These are phyloP conservation scores for Falcunculus frontatus DNA, from an alignment of 2,113 vertebrate genomes.

Conservation along the genomic window DNA sequence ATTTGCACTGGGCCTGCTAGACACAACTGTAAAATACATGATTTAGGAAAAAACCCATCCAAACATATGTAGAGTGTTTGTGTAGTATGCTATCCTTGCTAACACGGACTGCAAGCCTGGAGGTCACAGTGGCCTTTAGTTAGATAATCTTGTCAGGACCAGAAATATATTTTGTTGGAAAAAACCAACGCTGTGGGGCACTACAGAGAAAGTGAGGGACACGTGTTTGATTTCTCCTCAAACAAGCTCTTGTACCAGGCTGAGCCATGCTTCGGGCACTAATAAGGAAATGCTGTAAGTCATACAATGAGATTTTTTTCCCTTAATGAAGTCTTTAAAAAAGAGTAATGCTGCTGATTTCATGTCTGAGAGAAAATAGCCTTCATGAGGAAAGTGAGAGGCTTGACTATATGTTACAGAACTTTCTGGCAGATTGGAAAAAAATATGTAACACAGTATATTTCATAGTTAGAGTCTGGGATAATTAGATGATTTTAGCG, in stretches of 20 bases:
- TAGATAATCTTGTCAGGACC: not conserved
- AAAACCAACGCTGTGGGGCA: not conserved
- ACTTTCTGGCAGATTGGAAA: not conserved
- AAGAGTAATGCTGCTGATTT: not conserved
- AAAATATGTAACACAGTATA: accelerated
- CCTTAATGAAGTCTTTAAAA: not conserved
- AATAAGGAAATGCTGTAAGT: not conserved
- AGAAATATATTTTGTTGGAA: not conserved
- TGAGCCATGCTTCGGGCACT: not conserved
- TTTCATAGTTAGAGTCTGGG: not conserved
- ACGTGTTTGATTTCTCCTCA: not conserved
- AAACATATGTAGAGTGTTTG: not conserved
- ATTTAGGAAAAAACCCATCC: not conserved
- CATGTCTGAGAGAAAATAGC: not conserved
- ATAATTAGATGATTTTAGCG: not conserved
- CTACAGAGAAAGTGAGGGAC: not conserved
- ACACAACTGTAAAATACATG: not conserved
- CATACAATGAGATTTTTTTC: not conserved
- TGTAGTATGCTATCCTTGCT: not conserved
- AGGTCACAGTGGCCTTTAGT: not conserved
- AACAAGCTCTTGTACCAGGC: not conserved
- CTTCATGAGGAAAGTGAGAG: not conserved
- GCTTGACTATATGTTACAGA: not conserved
- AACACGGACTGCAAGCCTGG: not conserved
- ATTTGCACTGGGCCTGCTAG: not conserved